Conservation (phyloP, 1,140 invertebrate species). For the Acromyrmex heyeri region DNA sequence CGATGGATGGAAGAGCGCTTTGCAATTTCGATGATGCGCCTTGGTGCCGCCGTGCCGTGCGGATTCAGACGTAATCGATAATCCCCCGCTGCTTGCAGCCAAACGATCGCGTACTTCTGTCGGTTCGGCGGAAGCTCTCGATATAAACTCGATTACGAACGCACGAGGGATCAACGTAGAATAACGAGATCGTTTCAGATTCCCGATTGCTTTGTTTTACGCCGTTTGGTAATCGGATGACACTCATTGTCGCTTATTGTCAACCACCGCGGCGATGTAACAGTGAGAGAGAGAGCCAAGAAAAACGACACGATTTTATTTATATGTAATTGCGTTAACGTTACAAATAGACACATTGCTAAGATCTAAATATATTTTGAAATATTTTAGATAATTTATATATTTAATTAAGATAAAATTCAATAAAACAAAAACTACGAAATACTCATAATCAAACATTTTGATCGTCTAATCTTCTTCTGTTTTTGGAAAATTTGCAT, state of each 20-base stretch:
- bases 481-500: background rate
- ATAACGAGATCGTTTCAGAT: slow-evolving; percentile 34
- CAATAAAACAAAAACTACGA: background rate
- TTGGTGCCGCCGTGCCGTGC: slow-evolving; percentile 30
- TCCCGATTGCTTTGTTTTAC: slow-evolving; percentile 17
- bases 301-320: background rate
- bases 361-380: background rate
- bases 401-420: background rate
- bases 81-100: slow-evolving; percentile 16
- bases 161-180: slow-evolving; percentile 16
- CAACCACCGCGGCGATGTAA: background rate
- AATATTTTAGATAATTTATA: background rate
- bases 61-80: slow-evolving; percentile 61
- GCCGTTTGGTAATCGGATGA: slow-evolving; percentile 40
- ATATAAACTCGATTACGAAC: slow-evolving; percentile 50
- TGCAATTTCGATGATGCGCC: slow-evolving; percentile 72
- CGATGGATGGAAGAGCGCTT: slow-evolving; percentile 47
- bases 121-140: slow-evolving; percentile 29
- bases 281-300: background rate
- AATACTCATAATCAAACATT: background rate
- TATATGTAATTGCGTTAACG: background rate
- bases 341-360: background rate
- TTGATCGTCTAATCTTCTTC: background rate
- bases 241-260: background rate
- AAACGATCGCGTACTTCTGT: slow-evolving; percentile 41